Base-by-base conservation (phyloP, 2,888 invertebrate genomes). In the Zootermopsis nevadensis region DNA sequence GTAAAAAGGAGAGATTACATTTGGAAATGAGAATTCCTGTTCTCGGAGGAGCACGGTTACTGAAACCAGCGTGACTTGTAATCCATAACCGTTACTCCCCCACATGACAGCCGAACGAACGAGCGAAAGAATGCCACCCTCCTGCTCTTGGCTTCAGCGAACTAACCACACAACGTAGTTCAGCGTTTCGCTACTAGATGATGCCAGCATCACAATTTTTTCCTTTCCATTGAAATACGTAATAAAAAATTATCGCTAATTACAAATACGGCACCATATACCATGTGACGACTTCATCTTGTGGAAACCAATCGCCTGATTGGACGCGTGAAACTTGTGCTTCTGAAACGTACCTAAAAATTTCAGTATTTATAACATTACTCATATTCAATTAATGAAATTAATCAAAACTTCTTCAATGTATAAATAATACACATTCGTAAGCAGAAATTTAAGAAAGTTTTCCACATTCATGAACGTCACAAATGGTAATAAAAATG, bases 1-100 rank as follows among this genome's bases (percentile, higher is more conserved):
- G 48, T 77, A 77, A 79, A 79, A 79, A 55, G 60, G 35, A 79
- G 79, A 66, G 79, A 66, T 79, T 79, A 79, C 60, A 66, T 60
- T 55, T 79, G 60, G 79, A 66, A 79, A 79, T 79, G 60, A 79
- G 79, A 79, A 79, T 74, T 74, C 33, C 74, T 74, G 35, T 35
- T 74, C 74, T 74, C 74, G 24, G 35, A 74, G 38, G 74, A 74
- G 74, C 38, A 74, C n/a, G 33, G 69, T 33, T 60, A 60, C 60
- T 60, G 48, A n/a, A 76, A 35, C 35, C 72, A 33, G 72, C 22
- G 42, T 48, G 77, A 30, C 77, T 77, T 77, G 77, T 77, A 79
- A 79, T 79, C 79, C 60, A 79, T 79, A 79, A 79, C 66, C 35
- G 35, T 66, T 35, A 35, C 38, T 66, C 79, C 60, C 79, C 79